phyloP scores from a whole-genome alignment of 2,888 invertebrate species.

The Caenorhabditis uteleia region DNA sequence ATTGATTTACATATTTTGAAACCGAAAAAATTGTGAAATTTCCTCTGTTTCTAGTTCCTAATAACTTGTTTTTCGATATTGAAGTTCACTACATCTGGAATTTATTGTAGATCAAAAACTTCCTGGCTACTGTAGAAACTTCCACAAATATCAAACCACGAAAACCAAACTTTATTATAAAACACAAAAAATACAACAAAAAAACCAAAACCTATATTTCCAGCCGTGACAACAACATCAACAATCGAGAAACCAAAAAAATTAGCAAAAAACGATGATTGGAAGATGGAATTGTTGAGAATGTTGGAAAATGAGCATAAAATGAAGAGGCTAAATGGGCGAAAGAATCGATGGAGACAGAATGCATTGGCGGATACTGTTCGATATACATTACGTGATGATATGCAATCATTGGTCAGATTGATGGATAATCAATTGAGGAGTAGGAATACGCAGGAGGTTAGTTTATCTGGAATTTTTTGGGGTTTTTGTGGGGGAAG shows the following conservation, averaged over 20 bases:
- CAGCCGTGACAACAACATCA: not conserved
- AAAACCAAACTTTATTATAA: too few species aligned
- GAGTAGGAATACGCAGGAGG: conserved; percentile 7
- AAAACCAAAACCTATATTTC: not conserved
- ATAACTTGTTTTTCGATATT: too few species aligned
- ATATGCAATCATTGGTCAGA: conserved; percentile 19
- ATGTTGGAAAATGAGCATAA: conserved; percentile 19
- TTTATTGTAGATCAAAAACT: too few species aligned
- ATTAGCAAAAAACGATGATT: conserved; percentile 8
- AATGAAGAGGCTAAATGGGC: not conserved
- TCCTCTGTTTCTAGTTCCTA: too few species aligned
- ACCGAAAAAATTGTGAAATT: too few species aligned
- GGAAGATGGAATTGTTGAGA: conserved; percentile 21
- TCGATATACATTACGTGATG: conserved; percentile 19
- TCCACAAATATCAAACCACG: too few species aligned
- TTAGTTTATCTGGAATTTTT: too few species aligned
- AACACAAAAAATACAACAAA: too few species aligned
- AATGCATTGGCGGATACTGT: conserved; percentile 16
- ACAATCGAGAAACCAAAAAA: not conserved
- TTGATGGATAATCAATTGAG: conserved; percentile 26
- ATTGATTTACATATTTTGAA: too few species aligned
- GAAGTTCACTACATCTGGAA: too few species aligned
- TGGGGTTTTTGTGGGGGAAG: too few species aligned
- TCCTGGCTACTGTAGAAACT: too few species aligned
- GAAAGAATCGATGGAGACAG: conserved; percentile 2